phyloP scores from a whole-genome alignment of 2,797 vertebrate genomes.

The Yasuhikotakia modesta region DNA sequence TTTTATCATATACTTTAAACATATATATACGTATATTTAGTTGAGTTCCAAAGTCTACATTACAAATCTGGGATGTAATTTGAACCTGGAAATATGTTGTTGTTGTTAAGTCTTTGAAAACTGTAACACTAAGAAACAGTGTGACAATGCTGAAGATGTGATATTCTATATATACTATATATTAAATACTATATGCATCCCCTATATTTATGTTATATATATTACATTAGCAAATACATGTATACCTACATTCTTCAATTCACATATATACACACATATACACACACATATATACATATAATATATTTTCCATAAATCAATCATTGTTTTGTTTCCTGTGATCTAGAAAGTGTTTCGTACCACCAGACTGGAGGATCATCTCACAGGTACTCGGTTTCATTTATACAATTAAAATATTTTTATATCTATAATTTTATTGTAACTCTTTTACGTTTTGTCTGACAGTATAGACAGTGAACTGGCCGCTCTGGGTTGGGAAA shows the following conservation, averaged over 20 bases:
- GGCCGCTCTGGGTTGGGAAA: constrained; percentile 18
- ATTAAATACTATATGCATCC: too few relatives aligned
- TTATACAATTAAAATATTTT: too few relatives aligned
- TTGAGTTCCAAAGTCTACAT: too few relatives aligned
- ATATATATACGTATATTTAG: too few relatives aligned
- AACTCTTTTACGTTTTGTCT: neutral
- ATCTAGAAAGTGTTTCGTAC: constrained; percentile 50
- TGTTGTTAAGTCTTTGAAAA: too few relatives aligned
- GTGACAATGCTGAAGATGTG: too few relatives aligned
- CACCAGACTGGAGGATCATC: constrained; percentile 50
- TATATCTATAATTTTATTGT: neutral
- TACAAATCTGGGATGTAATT: neutral
- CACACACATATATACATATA: too few relatives aligned
- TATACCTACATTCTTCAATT: neutral
- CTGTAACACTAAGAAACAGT: too few relatives aligned
- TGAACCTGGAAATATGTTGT: too few relatives aligned
- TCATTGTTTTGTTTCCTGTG: constrained; percentile 26
- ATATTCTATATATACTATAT: too few relatives aligned
- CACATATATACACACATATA: too few relatives aligned
- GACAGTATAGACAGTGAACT: constrained; percentile 62
- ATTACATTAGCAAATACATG: neutral
- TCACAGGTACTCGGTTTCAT: constrained; percentile 59
- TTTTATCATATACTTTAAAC: neutral
- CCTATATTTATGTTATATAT: too few relatives aligned
- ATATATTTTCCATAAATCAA: neutral